Evolutionary conservation across 2,888 invertebrate species (phyloP), one percentile per base, ranked within the genome.

Genomic region (Schizotus pectinicornis): DNA sequence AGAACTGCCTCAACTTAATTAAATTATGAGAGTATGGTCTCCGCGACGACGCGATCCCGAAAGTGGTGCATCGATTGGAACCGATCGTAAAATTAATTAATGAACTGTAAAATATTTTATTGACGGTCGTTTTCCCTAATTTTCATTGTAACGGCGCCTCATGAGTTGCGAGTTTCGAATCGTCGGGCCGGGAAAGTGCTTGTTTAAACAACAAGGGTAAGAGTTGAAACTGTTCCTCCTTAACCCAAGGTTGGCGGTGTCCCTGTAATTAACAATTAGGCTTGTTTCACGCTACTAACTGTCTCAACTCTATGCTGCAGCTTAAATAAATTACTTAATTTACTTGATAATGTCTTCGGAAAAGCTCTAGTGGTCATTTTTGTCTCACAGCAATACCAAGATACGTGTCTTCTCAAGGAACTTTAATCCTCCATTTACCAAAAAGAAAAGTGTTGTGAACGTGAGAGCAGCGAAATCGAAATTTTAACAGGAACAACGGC

Each of bases 321-420:
- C 55, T 62, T 55, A 59, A 62, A 65, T 62, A 62, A 65, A 65
- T 63, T 59, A 61, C 62, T 65, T 65, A 65, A 65, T 63, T 65
- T 63, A 47, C 47, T 38, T 45, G 48, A 41, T 54, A 59, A 49
- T 34, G 35, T 33, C 9, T 22, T 35, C 38, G 22, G 22, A 46
- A 31, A 41, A 52, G 41, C 50, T 56, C 14, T 35, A 34, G 9
- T 33, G 13, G 32, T 43, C 43, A 9, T 22, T 22, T 22, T 22
- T 22, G 2, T 22, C 3, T 22, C 2, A 22, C 22, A 22, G 5
- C 2, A 22, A 3, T 22, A 22, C 22, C 5, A 3, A n/a, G n/a
- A 3, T 22, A 22, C 22, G 22, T 22, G 22, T 22, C 22, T 22
- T 22, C 3, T 22, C 22, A 3, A 22, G 22, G 22, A 22, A 22